Conservation (phyloP, 2,113 vertebrate species). For the Phalacrocorax aristotelis region DNA sequence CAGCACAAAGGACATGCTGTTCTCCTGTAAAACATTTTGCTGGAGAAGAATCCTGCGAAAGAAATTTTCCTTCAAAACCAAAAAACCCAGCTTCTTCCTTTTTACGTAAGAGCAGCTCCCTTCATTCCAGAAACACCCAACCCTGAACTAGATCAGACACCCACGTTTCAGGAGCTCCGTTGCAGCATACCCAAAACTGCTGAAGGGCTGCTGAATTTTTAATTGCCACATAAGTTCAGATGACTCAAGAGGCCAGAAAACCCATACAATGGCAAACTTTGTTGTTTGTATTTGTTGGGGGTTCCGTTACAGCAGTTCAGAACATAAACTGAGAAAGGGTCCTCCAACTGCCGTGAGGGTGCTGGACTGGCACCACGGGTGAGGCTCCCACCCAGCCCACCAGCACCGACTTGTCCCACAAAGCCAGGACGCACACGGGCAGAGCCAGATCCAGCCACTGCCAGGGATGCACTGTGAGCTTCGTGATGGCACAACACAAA, state of each 20-base stretch:
- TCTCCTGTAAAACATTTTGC: not conserved
- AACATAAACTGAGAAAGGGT: fast-evolving
- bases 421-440: fast-evolving
- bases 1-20: fast-evolving
- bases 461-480: fast-evolving
- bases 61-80: not conserved
- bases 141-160: too few relatives aligned
- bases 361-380: not conserved
- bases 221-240: too few relatives aligned
- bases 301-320: too few relatives aligned
- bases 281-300: too few relatives aligned
- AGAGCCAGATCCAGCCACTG: not conserved
- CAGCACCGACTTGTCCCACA: fast-evolving
- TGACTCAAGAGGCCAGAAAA: not conserved
- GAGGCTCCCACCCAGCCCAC: not conserved
- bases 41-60: not conserved
- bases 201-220: too few relatives aligned
- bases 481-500: fast-evolving
- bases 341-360: fast-evolving
- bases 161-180: fast-evolving
- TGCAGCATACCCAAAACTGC: not conserved
- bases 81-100: too few relatives aligned
- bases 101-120: not conserved
- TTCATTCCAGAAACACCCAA: not conserved
- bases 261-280: fast-evolving